Conservation (phyloP, 2,797 vertebrate genomes). For the Sebastes diaconus region DNA sequence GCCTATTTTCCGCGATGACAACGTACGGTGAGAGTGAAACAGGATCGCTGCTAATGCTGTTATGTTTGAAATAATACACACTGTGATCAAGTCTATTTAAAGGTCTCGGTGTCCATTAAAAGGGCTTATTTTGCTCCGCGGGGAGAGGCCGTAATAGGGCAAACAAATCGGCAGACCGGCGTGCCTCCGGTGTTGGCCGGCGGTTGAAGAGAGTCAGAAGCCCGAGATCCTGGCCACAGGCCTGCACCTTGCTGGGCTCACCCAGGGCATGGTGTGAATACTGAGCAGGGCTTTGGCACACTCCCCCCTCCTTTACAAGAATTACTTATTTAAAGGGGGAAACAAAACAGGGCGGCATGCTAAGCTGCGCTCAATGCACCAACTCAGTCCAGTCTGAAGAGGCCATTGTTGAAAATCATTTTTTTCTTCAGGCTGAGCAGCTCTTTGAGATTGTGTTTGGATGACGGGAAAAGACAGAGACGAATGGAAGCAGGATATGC, state of each 20-base stretch:
- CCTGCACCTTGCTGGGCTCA: slow-evolving; percentile 70
- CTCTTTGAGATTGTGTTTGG: slow-evolving; percentile 45
- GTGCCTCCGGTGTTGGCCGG: slow-evolving; percentile 50
- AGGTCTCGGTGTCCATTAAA: slow-evolving; percentile 60
- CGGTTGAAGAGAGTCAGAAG: slow-evolving; percentile 47
- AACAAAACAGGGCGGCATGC: slow-evolving; percentile 69
- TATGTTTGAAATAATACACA: slow-evolving; percentile 45
- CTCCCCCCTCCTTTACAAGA: slow-evolving; percentile 38
- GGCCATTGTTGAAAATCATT: slow-evolving; percentile 63
- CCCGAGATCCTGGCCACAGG: slow-evolving; percentile 62
- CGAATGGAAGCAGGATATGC: slow-evolving; percentile 59
- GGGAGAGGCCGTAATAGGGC: slow-evolving; percentile 41
- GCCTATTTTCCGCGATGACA: slow-evolving; percentile 51
- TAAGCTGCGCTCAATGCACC: slow-evolving; percentile 63
- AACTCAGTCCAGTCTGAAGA: slow-evolving; percentile 67
- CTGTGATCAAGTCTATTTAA: slow-evolving; percentile 62
- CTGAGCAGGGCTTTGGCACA: slow-evolving; percentile 63
- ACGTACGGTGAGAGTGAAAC: slow-evolving; percentile 35
- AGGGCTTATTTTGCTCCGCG: slow-evolving; percentile 37
- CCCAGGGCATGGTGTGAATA: slow-evolving; percentile 70
- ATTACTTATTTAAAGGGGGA: slow-evolving; percentile 77
- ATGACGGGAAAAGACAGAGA: slow-evolving; percentile 32
- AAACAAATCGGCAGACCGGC: slow-evolving; percentile 55
- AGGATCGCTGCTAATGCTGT: slow-evolving; percentile 50
- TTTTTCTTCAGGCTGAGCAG: slow-evolving; percentile 42